Base-by-base conservation (phyloP, 2,797 vertebrate species). In the Corythornis leucogaster region DNA sequence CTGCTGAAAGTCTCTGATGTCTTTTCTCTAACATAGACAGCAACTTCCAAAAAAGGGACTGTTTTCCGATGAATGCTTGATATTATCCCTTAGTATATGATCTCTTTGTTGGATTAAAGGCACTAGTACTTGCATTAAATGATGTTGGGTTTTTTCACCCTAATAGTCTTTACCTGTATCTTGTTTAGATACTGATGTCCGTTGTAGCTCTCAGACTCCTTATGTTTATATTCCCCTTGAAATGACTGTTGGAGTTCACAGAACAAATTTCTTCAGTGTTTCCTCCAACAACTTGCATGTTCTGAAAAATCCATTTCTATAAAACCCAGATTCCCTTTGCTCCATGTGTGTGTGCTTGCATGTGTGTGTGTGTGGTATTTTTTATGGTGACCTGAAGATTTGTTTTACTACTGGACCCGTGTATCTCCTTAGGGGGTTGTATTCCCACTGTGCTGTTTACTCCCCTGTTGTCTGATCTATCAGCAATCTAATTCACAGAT, bases 101-200 rank as follows among this genome's bases (percentile, higher is more conserved):
- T 96, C 90, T 96, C 90, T 95, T 93, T 95, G 91, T 93, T 92
- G 93, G 69, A 90, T 94, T 95, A 96, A 89, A 92, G 81, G 64
- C 81, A 90, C 58, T 69, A 89, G 88, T 92, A 46, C 58, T 91
- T 89, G 76, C 75, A 69, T 94, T 87, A 93, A 95, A 94, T 81
- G 77, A 84, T 82, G 73, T 54, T 90, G 55, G 19, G 0, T 87
- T 92, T 94, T 87, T 96, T 92, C 77, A 77, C 59, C 81, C 70
- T 85, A 82, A 90, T 94, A 53, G 54, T 80, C 67, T 89, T 94
- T 92, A 87, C 81, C 87, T 92, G 69, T 77, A 76, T 95, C 80
- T 92, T 66, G 85, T 83, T 93, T 93, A 85, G 83, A 83, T 62
- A 75, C 68, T 86, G 58, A 71, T 3, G 64, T 93, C 79, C 84